Percentiles rank a stretch among this genome's conserved stretches.
These are phyloP conservation scores for Pantala flavescens DNA, from an alignment of 1,140 invertebrate genomes.

Conservation along the genomic window DNA sequence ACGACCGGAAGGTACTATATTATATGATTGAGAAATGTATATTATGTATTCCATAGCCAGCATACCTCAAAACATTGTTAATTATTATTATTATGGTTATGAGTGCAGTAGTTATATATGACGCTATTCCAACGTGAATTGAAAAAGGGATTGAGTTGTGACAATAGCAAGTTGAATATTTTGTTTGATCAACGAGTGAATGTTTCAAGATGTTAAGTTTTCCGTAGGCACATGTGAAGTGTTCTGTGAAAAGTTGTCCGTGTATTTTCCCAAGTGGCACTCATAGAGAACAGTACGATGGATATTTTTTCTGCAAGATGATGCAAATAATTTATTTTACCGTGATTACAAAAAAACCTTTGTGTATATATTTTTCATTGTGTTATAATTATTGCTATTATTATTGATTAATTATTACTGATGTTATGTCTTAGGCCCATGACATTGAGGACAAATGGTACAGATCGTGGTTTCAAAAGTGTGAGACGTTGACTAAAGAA, in stretches of 20 bases:
- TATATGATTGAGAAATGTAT: background rate
- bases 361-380: slow-evolving; percentile 12
- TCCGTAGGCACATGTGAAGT: background rate
- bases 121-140: no score
- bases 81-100: background rate
- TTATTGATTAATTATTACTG: slow-evolving; percentile 13
- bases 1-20: background rate
- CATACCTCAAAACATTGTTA: slow-evolving; percentile 12
- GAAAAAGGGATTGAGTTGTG: background rate
- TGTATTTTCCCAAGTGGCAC: background rate
- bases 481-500: slow-evolving; percentile 4
- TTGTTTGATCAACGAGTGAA: background rate
- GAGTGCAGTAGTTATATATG: background rate
- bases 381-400: slow-evolving; percentile 7
- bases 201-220: slow-evolving; percentile 4
- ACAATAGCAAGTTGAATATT: background rate
- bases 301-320: slow-evolving; percentile 1
- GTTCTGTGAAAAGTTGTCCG: background rate
- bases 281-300: background rate
- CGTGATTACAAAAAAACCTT: background rate
- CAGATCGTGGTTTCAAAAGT: background rate
- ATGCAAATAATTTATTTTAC: slow-evolving; percentile 11
- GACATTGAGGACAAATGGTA: slow-evolving; percentile 12
- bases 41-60: slow-evolving; percentile 15
- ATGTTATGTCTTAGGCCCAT: slow-evolving; percentile 13